These are phyloP conservation scores for Desmodus rotundus DNA, from an alignment of 2,113 vertebrate species.

Conservation along the genomic window DNA sequence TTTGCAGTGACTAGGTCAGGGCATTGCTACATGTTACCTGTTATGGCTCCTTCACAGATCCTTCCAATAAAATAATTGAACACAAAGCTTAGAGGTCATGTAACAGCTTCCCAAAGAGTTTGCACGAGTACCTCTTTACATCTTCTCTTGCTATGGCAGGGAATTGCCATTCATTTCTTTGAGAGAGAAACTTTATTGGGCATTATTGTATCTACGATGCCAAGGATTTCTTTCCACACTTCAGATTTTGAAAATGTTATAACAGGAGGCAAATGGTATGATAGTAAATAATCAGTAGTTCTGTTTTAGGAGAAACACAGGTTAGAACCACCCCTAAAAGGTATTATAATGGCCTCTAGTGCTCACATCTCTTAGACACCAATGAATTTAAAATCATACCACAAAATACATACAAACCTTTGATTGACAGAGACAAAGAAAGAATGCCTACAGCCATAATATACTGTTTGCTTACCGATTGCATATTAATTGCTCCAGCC, in stretches of 20 bases:
- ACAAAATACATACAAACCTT: background rate
- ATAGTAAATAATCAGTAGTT: background rate
- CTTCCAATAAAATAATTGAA: background rate
- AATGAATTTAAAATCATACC: background rate
- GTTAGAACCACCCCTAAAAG: background rate
- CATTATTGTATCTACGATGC: background rate
- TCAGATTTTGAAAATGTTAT: slow-evolving; percentile 9
- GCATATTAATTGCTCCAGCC: background rate
- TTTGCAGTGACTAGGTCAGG: background rate
- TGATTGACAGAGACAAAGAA: background rate
- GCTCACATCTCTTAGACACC: background rate
- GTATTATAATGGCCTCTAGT: background rate
- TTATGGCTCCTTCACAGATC: background rate
- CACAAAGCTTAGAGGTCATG: background rate
- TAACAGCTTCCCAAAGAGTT: background rate
- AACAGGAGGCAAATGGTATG: background rate
- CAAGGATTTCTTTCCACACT: background rate
- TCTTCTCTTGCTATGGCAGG: background rate
- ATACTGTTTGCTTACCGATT: background rate
- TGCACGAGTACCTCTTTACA: background rate
- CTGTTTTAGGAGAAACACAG: background rate
- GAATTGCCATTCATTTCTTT: background rate
- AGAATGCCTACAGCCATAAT: background rate
- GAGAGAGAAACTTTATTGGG: background rate
- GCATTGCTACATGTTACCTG: background rate